Evolutionary conservation across 2,797 vertebrate genomes (phyloP).

Genomic region (Malurus splendens): DNA sequence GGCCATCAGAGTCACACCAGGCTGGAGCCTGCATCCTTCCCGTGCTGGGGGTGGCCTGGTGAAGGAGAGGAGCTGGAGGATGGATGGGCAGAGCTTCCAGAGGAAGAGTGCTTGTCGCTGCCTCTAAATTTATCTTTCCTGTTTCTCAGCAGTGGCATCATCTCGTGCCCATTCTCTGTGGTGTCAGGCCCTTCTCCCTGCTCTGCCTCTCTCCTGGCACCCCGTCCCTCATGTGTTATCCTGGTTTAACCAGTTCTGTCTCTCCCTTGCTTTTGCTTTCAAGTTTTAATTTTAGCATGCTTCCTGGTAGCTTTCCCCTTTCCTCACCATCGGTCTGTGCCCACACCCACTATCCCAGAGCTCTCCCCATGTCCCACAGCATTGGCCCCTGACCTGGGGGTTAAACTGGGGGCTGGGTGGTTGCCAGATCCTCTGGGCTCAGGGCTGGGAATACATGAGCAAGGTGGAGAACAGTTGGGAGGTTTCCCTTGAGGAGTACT

Average conservation of each 20-base stretch:
- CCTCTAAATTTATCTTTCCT: conserved; percentile 67
- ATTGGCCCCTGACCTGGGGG: neutral
- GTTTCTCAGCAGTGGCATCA: neutral
- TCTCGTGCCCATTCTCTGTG: fast-evolving
- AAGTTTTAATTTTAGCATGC: neutral
- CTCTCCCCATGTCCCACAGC: neutral
- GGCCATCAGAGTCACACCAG: neutral
- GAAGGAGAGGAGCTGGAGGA: neutral
- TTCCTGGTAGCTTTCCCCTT: neutral
- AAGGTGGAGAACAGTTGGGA: neutral
- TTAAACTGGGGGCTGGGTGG: neutral
- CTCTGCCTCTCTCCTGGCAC: neutral
- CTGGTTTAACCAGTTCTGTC: neutral
- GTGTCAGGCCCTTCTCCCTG: neutral
- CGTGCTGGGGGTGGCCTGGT: fast-evolving
- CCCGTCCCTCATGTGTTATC: fast-evolving
- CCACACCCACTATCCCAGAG: neutral
- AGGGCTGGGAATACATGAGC: neutral
- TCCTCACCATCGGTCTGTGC: neutral
- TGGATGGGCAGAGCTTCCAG: conserved; percentile 14
- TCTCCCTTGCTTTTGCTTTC: neutral
- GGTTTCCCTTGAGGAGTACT: neutral
- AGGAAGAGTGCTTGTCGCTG: conserved; percentile 9
- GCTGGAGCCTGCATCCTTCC: neutral
- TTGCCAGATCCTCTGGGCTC: neutral